These are phyloP conservation scores for Hippocampus barbouri DNA, from an alignment of 2,113 vertebrate genomes.

Conservation along the genomic window DNA sequence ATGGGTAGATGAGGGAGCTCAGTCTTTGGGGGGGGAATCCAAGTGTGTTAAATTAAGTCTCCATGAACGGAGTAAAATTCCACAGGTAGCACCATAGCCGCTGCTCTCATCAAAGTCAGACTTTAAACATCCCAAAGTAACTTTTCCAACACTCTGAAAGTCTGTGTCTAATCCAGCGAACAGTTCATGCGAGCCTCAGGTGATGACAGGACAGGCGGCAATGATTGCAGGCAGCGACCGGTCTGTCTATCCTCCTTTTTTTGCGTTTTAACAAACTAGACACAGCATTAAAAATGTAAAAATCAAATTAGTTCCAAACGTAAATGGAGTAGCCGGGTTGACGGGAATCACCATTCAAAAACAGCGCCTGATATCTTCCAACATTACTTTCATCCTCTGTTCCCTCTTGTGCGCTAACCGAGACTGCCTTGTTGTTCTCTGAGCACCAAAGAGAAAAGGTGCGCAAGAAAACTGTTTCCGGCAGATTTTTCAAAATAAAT, in stretches of 20 bases:
- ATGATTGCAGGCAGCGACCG: slow-evolving; percentile 24
- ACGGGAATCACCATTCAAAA: slow-evolving; percentile 3
- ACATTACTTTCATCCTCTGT: neutral
- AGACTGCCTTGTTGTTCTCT: slow-evolving; percentile 11
- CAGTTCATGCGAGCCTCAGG: slow-evolving; percentile 25
- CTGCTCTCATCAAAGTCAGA: neutral
- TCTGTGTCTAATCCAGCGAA: slow-evolving; percentile 5
- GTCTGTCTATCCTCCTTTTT: slow-evolving; percentile 2
- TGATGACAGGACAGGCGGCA: slow-evolving; percentile 42
- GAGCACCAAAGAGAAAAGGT: neutral
- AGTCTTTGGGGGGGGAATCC: neutral
- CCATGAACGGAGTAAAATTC: slow-evolving; percentile 26
- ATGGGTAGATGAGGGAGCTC: slow-evolving; percentile 19
- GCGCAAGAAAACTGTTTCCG: neutral
- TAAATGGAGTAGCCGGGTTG: neutral
- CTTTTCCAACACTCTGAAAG: slow-evolving; percentile 24
- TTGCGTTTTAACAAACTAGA: neutral
- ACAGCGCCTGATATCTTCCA: neutral
- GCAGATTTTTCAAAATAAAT: neutral
- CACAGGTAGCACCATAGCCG: slow-evolving; percentile 46
- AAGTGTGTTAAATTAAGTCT: slow-evolving; percentile 17
- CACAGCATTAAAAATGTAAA: neutral
- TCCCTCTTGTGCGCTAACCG: slow-evolving; percentile 18
- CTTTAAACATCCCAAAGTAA: slow-evolving; percentile 25
- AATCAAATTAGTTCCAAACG: neutral